Base-by-base conservation (phyloP, 1,140 invertebrate genomes). In the Pteromalus puparum region DNA sequence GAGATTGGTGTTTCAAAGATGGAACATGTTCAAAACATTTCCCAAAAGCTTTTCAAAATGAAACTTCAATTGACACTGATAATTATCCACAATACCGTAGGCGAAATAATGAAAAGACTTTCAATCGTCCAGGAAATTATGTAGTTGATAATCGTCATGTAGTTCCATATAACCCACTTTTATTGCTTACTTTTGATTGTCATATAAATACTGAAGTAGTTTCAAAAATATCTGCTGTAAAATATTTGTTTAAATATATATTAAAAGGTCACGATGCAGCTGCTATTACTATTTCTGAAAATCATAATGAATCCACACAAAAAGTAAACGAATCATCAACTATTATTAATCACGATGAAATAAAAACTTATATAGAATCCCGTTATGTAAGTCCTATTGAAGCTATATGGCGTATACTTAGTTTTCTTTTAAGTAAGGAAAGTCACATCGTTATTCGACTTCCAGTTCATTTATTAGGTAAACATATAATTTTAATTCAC, bases 11-110 rank as follows among this genome's bases (percentile, higher is more conserved):
- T 42, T 75, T n/a, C 3, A 18, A 48, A 38, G 82, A 90, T 81
- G 89, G 87, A 42, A 87, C 89, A 78, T 93, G 92, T 87, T 85
- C 88, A 0, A 93, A 93, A 87, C 30, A 83, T 30, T 93, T 86
- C 87, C 92, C 91, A 30, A 86, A 86, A 86, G 76, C 18, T 21
- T 90, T 92, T 81, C 65, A 87, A 21, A 68, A 82, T 46, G 87
- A 89, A 78, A 92, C 91, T 34, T 70, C 86, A 68, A 87, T 89
- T 53, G 87, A 88, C 61, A 87, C 87, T n/a, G 85, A 92, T 85
- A 89, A 88, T 21, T 91, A 92, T 78, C 81, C 78, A 0, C 65
- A 48, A 65, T 86, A 86, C 61, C 34, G 53, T 46, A 78, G 77
- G 82, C 77, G 26, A 81, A 84, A 86, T 53, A 77, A 30, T 61